phyloP scores from a whole-genome alignment of 1,140 invertebrate genomes.

The Chymomyza costata region DNA sequence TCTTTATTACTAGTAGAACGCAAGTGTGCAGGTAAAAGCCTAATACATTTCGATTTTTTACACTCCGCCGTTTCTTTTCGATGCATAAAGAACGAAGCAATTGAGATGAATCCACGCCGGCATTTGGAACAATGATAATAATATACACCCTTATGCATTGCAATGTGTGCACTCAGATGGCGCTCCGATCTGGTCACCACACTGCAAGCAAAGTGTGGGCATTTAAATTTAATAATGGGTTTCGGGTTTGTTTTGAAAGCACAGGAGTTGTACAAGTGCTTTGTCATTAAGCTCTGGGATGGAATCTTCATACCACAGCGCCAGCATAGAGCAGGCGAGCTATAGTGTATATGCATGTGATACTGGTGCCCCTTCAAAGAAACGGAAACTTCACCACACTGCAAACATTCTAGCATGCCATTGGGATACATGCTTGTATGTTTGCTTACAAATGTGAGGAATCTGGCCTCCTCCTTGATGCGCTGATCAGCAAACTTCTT shows the following conservation, averaged over 20 bases:
- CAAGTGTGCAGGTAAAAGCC: no score
- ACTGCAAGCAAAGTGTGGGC: constrained; percentile 42
- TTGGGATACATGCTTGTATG: constrained; percentile 41
- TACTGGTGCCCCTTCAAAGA: constrained; percentile 19
- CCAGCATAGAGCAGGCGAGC: constrained; percentile 31
- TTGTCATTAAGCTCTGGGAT: constrained; percentile 8
- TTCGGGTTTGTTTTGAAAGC: background rate
- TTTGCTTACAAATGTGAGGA: constrained; percentile 29
- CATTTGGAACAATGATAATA: constrained; percentile 37
- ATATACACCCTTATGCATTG: constrained; percentile 6
- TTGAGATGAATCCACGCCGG: constrained; percentile 14
- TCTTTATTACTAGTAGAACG: no score
- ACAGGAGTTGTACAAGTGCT: constrained; percentile 21
- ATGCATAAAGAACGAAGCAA: constrained; percentile 25
- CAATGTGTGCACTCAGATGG: constrained; percentile 32
- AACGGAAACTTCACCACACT: constrained; percentile 46
- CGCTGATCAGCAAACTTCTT: background rate
- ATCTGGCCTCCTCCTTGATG: constrained; percentile 1
- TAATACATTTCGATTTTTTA: background rate
- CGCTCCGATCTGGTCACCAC: constrained; percentile 14
- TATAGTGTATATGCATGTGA: constrained; percentile 43
- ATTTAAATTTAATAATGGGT: constrained; percentile 23
- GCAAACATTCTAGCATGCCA: constrained; percentile 44
- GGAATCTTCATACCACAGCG: constrained; percentile 32
- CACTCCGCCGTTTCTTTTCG: background rate